Evolutionary conservation across 2,113 vertebrate genomes (phyloP), one percentile per base, ranked within the genome.

Genomic region (Panthera leo): DNA sequence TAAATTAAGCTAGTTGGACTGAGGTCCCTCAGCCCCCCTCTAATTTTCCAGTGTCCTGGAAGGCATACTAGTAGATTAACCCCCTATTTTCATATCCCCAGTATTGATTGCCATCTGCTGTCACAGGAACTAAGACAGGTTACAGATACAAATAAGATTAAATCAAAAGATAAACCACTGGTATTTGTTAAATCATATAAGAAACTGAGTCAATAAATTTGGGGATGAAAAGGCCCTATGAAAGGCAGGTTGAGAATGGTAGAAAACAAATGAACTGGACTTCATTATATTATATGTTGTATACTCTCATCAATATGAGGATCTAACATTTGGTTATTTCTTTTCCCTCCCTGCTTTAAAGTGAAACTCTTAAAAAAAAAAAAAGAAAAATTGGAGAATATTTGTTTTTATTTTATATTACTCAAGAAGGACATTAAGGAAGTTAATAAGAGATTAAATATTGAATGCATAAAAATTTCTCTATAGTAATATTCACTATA

Each of bases 371-470:
- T 93, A 78, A 82, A 82, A 51, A 58, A 31, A 31, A 85, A 82
- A 90, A 70, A 65, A 93, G 53, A 94, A 87, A 95, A 80, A 75
- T 51, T 27, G 85, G 34, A 71, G 9, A 94, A 42, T 79, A 36
- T 39, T 91, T 97, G 11, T 75, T 91, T 89, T 31, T 91, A 68
- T 65, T 82, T 92, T 76, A 36, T 88, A 53, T 85, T 96, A 71
- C 88, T 88, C 7, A 91, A 97, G 25, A 68, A 91, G 23, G 71
- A 82, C n/a, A 42, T 65, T 79, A 36, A 36, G 1, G 48, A 80
- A 91, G 25, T 88, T 80, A 92, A 84, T 88, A 51, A 92, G 85
- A 92, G 34, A 95, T 4, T 96, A 95, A 97, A 86, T 89, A 42
- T 27, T 91, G 21, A 95, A 61, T 85, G 12, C 4, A 36, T 97